Base-by-base conservation (phyloP, 2,797 vertebrate species). In the Gephyroberyx darwinii region DNA sequence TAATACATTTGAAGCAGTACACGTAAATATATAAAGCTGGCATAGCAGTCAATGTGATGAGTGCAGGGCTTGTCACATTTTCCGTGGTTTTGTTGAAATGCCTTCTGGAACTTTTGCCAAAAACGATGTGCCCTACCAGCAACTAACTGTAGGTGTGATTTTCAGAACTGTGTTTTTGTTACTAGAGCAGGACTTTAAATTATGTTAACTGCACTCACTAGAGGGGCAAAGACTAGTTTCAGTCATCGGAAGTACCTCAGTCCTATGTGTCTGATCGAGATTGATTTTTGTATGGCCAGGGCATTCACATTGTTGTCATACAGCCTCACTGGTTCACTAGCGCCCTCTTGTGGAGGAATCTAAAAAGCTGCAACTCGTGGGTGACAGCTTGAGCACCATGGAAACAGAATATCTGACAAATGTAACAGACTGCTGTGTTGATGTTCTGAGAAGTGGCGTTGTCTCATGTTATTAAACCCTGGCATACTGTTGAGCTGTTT, bases 71-170 rank as follows among this genome's bases (percentile, higher is more conserved):
- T 13, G 12, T 62, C 64, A 69, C 58, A 55, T 76, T 71, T 71
- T 17, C 37, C 33, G 14, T 67, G 33, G 37, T 52, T 41, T 39
- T 17, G 75, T 81, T 70, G 57, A 86, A 78, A 89, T 88, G 89
- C 90, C 90, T 92, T 90, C 87, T 89, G 82, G 83, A 85, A 80
- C 85, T 73, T 90, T 92, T 89, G 88, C 90, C 90, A 90, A 91
- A 91, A 91, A 91, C 81, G 72, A 89, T 83, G 63, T 81, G 81
- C 76, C 83, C 92, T 89, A 91, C 91, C 91, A 92, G 91, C 90
- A 91, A 89, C 83, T 89, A 86, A 89, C 75, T 90, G 85, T 91
- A 89, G 85, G 87, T 85, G 84, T 91, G 86, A 83, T 62, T 84
- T 79, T 83, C 65, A 81, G 75, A 88, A 70, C 51, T 82, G 87